Base-by-base conservation (phyloP, 2,797 vertebrate species). In the Amniataba percoides region DNA sequence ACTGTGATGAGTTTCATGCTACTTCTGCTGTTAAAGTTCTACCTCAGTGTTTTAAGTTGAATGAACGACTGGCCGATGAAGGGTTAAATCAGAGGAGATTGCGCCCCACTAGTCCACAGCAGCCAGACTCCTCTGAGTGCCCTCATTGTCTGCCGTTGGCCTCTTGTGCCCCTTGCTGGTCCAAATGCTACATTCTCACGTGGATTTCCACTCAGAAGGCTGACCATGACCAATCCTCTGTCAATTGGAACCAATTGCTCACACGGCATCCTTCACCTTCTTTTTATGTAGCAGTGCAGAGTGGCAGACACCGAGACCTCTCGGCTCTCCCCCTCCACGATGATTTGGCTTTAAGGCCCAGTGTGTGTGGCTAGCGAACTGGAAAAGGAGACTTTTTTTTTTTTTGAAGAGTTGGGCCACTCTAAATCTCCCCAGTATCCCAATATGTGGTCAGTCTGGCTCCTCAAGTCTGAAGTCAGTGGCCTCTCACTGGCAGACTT, bases 151-250 rank as follows among this genome's bases (percentile, higher is more conserved):
- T 89, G 84, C 76, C 60, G 77, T 88, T 93, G 91, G 90, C 91
- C 92, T 87, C 88, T 89, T 91, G 85, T 91, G 92, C 87, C 91
- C 92, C 91, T 94, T 67, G 87, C 93, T 90, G 92, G 88, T 91
- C 88, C 87, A 91, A 92, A 89, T 77, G 84, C 90, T 84, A 89
- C 88, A 92, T 96, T 96, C 95, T 96, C 95, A 95, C 94, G 93
- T 93, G 94, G 94, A 95, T 95, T 96, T 96, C 89, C 86, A 93
- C 92, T 92, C 89, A 74, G 87, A 93, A 94, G 89, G 89, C 90
- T 92, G 92, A 94, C 92, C 91, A 89, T 96, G 94, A 95, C 94
- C 92, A 94, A 93, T 95, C 92, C 92, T 92, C 92, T 91, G 91
- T 94, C 92, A 93, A 91, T 94, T 91, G 90, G 93, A 94, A 94